A percentile compares a stretch with the other conserved stretches of the same genome.
phyloP scores from a whole-genome alignment of 2,113 vertebrate species.

The Patagioenas fasciata region DNA sequence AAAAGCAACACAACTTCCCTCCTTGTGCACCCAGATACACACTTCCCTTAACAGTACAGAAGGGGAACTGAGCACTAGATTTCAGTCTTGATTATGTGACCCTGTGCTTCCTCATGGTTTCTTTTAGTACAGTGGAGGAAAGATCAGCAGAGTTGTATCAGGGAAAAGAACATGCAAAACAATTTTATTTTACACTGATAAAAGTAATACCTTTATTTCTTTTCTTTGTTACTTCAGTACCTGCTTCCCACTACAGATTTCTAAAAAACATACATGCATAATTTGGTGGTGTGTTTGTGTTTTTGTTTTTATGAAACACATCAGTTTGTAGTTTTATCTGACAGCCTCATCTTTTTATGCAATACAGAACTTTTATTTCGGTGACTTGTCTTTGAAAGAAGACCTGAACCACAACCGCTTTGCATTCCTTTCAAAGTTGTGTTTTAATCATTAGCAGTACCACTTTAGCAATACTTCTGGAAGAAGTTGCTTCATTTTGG shows the following conservation, averaged over 20 bases:
- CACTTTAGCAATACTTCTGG: background rate
- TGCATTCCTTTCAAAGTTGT: background rate
- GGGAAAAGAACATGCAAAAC: background rate
- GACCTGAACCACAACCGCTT: background rate
- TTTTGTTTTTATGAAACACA: background rate
- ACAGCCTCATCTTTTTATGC: background rate
- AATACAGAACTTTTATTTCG: background rate
- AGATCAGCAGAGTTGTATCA: background rate
- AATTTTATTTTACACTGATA: background rate
- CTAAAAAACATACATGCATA: background rate
- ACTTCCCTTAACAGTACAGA: background rate
- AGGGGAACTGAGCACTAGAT: background rate
- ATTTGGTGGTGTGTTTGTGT: background rate
- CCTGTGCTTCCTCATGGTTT: background rate
- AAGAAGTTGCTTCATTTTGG: background rate
- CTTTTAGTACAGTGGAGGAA: background rate
- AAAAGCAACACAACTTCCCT: background rate
- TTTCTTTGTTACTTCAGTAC: background rate
- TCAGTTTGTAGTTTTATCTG: background rate
- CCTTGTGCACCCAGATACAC: background rate
- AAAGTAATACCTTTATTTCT: background rate
- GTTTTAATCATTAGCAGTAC: background rate
- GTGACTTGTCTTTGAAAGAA: background rate
- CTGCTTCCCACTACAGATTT: background rate
- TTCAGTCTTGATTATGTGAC: background rate